phyloP scores from a whole-genome alignment of 2,888 invertebrate species.

The Petrolisthes cinctipes region DNA sequence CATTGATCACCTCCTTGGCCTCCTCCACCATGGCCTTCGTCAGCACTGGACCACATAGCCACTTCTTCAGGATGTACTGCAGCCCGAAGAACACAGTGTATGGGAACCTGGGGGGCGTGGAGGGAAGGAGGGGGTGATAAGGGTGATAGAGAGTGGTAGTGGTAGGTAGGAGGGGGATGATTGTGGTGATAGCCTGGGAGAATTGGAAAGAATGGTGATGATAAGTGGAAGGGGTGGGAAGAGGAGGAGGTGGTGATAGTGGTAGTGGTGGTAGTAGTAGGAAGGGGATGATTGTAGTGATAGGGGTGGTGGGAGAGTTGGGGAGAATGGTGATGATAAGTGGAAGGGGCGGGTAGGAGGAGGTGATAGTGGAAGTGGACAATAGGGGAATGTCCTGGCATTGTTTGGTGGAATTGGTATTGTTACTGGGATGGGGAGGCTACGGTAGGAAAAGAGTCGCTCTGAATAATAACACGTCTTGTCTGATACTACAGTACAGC shows the following conservation, averaged over 20 bases:
- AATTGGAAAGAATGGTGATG: neutral
- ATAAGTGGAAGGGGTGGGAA: neutral
- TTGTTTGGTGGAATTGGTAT: neutral
- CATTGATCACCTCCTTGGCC: constrained; percentile 69
- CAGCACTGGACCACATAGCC: constrained; percentile 71
- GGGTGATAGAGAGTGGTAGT: neutral
- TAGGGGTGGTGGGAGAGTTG: constrained; percentile 59
- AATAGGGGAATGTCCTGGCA: neutral
- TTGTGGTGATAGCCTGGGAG: neutral
- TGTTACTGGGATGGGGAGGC: neutral
- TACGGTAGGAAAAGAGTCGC: no score
- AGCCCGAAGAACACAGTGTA: constrained; percentile 72
- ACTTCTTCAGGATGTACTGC: constrained; percentile 72
- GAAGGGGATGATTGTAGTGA: constrained; percentile 67
- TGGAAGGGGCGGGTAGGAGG: neutral
- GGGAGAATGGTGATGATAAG: neutral
- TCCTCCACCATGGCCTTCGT: constrained; percentile 71
- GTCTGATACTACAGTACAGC: no score
- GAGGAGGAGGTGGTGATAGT: neutral
- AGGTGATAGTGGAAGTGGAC: no score
- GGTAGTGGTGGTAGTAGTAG: neutral
- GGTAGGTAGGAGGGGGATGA: neutral
- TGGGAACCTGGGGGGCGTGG: constrained; percentile 65
- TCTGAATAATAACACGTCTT: no score
- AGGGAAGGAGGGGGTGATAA: neutral